Evolutionary conservation across 2,797 vertebrate species (phyloP).

Genomic region (Choloepus didactylus): DNA sequence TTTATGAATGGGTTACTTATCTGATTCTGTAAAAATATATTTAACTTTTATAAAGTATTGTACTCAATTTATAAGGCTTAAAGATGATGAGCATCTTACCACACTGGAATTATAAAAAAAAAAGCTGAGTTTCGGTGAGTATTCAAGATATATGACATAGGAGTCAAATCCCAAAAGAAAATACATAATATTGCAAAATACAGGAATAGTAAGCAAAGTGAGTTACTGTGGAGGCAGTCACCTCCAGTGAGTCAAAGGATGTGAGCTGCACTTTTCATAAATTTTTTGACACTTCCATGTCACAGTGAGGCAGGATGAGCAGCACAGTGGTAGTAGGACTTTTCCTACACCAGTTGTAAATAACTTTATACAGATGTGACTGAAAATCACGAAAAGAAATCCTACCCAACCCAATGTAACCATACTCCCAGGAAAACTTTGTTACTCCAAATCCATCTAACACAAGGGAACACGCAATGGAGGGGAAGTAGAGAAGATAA

Average conservation of each 20-base stretch:
- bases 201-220: not conserved
- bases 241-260: not conserved
- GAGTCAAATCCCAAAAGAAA: not conserved
- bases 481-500: not conserved
- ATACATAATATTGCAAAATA: not conserved
- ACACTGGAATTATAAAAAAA: not conserved
- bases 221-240: not conserved
- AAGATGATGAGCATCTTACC: not conserved
- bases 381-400: not conserved
- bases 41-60: not conserved
- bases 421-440: not conserved
- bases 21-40: not conserved
- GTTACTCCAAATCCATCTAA: not conserved
- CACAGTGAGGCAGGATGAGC: not conserved
- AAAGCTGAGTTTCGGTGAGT: not conserved
- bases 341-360: not conserved
- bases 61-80: not conserved
- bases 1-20: not conserved
- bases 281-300: not conserved
- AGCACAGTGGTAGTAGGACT: not conserved
- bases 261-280: not conserved
- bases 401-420: not conserved
- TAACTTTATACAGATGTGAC: not conserved
- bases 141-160: not conserved
- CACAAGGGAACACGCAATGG: not conserved